These are phyloP conservation scores for Fragum fragum DNA, from an alignment of 2,888 invertebrate genomes.

Conservation along the genomic window DNA sequence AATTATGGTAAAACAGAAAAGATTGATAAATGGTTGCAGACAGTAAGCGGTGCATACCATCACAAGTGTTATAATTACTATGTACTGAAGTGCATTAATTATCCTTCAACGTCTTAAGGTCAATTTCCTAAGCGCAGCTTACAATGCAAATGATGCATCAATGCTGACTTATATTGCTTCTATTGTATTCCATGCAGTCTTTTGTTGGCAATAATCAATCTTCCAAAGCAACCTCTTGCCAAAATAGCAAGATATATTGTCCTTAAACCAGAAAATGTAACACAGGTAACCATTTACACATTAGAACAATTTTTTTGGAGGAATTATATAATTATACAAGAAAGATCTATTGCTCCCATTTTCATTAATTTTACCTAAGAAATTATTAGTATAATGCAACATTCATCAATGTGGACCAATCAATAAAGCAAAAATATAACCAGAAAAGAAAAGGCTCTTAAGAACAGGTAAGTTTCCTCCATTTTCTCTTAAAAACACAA, in stretches of 20 bases:
- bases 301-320: no score
- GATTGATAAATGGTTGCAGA: neutral
- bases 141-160: slow-evolving; percentile 16
- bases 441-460: no score
- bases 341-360: no score
- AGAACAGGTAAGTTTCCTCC: no score
- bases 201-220: slow-evolving; percentile 14
- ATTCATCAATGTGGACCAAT: no score
- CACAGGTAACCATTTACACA: no score
- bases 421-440: no score
- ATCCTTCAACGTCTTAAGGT: slow-evolving; percentile 8
- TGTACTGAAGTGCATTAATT: slow-evolving; percentile 16
- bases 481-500: no score
- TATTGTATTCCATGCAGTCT: slow-evolving; percentile 8
- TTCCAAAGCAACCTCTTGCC: neutral
- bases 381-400: no score
- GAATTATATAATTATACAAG: no score
- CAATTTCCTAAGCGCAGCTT: slow-evolving; percentile 13
- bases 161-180: neutral
- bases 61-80: slow-evolving; percentile 12
- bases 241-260: neutral
- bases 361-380: no score
- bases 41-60: slow-evolving; percentile 6
- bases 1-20: neutral
- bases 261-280: neutral